Conservation (phyloP, 2,113 vertebrate genomes). For the Panurus biarmicus region DNA sequence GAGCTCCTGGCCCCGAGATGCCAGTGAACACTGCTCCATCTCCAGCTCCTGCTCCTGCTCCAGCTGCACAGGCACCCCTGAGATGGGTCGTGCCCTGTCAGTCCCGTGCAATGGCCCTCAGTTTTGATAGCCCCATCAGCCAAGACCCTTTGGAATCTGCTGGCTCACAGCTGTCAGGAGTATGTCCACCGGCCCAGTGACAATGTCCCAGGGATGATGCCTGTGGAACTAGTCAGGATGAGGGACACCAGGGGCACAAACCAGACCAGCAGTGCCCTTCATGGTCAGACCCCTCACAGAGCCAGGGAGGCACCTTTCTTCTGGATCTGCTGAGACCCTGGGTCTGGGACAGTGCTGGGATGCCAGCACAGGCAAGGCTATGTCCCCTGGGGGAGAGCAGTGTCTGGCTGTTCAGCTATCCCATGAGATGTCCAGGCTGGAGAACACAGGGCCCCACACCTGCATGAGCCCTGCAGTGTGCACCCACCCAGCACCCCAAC, state of each 20-base stretch:
- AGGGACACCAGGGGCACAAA: rapidly evolving
- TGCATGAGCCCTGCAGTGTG: not conserved
- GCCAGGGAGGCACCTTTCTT: not conserved
- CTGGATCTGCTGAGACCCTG: not conserved
- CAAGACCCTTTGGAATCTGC: not conserved
- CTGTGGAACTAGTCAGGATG: not conserved
- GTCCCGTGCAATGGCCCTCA: not conserved
- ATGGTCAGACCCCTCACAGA: not conserved
- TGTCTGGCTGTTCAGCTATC: not conserved
- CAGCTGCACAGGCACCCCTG: not conserved
- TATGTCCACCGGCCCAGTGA: rapidly evolving
- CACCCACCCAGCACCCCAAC: not conserved
- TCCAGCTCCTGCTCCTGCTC: rapidly evolving
- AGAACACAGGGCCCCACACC: rapidly evolving
- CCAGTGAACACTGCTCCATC: rapidly evolving
- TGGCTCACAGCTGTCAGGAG: not conserved
- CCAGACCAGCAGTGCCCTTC: not conserved
- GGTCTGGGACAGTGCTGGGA: rapidly evolving
- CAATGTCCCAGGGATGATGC: rapidly evolving
- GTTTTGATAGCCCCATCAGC: not conserved
- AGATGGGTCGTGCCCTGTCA: not conserved
- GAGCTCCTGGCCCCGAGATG: rapidly evolving
- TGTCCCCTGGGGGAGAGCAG: not conserved
- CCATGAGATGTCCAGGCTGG: too few relatives aligned
- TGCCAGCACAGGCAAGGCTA: not conserved